phyloP scores from a whole-genome alignment of 2,888 invertebrate genomes.

The Drosophila demipolita region DNA sequence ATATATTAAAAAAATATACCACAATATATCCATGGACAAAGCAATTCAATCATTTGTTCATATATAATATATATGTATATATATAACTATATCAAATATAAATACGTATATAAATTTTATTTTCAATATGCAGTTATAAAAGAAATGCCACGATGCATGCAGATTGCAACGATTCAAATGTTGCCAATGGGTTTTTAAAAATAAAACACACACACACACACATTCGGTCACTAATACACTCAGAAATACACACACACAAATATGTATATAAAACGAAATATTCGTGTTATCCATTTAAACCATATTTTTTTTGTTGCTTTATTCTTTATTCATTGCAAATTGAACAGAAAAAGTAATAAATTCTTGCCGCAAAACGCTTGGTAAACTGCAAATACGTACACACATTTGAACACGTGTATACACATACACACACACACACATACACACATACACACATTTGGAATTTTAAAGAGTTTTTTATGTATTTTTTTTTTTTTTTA shows the following conservation, averaged over 20 bases:
- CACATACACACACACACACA: conserved; percentile 8
- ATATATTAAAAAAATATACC: neutral
- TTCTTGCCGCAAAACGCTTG: conserved; percentile 61
- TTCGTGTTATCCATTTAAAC: conserved; percentile 49
- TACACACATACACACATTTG: conserved; percentile 21
- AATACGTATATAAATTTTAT: neutral
- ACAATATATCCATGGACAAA: conserved; percentile 22
- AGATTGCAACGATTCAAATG: conserved; percentile 59
- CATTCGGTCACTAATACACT: neutral
- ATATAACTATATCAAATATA: conserved; percentile 2
- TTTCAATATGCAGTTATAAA: conserved; percentile 56
- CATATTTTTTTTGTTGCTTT: conserved; percentile 26
- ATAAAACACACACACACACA: conserved; percentile 19
- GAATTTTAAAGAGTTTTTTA: conserved; percentile 30
- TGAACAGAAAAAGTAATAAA: conserved; percentile 39
- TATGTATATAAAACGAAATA: conserved; percentile 15
- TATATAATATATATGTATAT: conserved; percentile 6
- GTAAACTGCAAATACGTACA: conserved; percentile 56
- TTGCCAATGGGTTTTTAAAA: conserved; percentile 31
- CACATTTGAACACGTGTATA: conserved; percentile 5
- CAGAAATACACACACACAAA: neutral
- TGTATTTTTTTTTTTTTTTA: conserved; percentile 30
- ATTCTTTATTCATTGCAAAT: conserved; percentile 39
- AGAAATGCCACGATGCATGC: conserved; percentile 60
- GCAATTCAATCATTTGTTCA: conserved; percentile 31